phyloP scores from a whole-genome alignment of 1,140 invertebrate species.

The Lysiphlebus fabarum region DNA sequence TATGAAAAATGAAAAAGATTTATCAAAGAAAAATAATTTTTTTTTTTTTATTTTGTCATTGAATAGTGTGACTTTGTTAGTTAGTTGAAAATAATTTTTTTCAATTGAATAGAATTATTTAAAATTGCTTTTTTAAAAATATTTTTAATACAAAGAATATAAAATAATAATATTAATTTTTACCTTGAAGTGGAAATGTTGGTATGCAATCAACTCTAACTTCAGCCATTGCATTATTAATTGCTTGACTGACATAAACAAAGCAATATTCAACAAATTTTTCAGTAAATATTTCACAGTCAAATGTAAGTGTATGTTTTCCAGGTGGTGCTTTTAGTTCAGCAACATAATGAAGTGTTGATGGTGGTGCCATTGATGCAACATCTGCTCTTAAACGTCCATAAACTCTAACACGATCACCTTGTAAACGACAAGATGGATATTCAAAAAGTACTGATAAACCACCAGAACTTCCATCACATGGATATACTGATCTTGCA shows the following conservation, averaged over 20 bases:
- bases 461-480: conserved; percentile 64
- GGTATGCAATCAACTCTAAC: conserved; percentile 78
- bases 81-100: too few relatives aligned
- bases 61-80: too few relatives aligned
- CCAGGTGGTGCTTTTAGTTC: conserved; percentile 61
- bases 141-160: too few relatives aligned
- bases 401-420: conserved; percentile 72
- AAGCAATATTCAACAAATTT: conserved; percentile 82
- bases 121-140: too few relatives aligned
- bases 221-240: conserved; percentile 76
- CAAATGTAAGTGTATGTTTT: conserved; percentile 71
- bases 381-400: conserved; percentile 67
- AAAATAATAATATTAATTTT: conserved; percentile 30
- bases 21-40: too few relatives aligned
- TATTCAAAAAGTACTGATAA: conserved; percentile 77
- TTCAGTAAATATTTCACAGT: conserved; percentile 78
- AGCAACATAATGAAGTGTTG: conserved; percentile 48
- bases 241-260: conserved; percentile 77
- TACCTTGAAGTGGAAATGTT: conserved; percentile 73
- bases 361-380: conserved; percentile 59
- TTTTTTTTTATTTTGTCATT: too few relatives aligned
- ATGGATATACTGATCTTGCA: conserved; percentile 75
- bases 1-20: too few relatives aligned
- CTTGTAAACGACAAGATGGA: conserved; percentile 72
- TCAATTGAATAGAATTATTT: too few relatives aligned